These are phyloP conservation scores for Lepus americanus DNA, from an alignment of 2,113 vertebrate genomes.

Conservation along the genomic window DNA sequence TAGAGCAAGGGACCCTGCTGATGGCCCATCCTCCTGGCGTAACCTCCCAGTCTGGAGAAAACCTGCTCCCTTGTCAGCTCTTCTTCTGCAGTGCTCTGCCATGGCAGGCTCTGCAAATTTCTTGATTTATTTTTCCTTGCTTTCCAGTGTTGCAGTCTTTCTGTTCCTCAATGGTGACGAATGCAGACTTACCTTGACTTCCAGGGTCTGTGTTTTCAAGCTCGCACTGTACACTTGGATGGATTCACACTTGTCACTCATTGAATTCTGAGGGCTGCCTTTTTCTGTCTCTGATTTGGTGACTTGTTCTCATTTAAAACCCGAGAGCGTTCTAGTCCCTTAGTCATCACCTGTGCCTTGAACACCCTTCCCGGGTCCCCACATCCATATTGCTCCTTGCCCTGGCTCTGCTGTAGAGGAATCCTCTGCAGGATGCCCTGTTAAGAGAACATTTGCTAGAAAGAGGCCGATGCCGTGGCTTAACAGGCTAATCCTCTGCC, in stretches of 20 bases:
- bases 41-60: background rate
- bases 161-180: rapidly evolving
- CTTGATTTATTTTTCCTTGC: background rate
- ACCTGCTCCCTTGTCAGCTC: rapidly evolving
- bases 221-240: rapidly evolving
- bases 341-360: background rate
- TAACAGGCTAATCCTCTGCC: too few relatives aligned
- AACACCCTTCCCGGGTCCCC: rapidly evolving
- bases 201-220: background rate
- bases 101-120: too few relatives aligned
- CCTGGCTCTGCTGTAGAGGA: background rate
- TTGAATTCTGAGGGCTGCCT: background rate
- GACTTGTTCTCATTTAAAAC: too few relatives aligned
- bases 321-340: rapidly evolving
- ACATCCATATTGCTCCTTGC: background rate
- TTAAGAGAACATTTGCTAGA: background rate
- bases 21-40: rapidly evolving
- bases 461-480: background rate
- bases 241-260: background rate
- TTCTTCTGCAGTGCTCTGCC: background rate
- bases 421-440: too few relatives aligned
- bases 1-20: rapidly evolving
- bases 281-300: background rate
- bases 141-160: background rate
- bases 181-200: background rate